Evolutionary conservation across 2,113 vertebrate species (phyloP), one percentile per base, ranked within the genome.

Genomic region (Odontophorus gujanensis): DNA sequence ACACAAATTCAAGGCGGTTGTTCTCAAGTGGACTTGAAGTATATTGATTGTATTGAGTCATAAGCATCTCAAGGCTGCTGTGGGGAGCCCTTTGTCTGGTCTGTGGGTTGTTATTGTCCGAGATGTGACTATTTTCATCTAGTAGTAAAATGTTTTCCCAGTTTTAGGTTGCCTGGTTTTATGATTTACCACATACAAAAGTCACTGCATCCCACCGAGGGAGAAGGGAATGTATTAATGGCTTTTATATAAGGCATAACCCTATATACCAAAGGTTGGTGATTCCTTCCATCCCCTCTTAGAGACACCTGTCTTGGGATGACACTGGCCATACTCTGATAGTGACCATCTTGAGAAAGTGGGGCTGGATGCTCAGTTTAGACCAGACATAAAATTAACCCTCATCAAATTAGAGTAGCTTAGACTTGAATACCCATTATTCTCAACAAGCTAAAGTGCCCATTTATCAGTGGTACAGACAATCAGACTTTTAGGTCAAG

Each of bases 11-110:
- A 91, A 59, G 76, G 47, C 51, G 2, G 25, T 9, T 83, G 72
- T 62, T 93, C 72, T 24, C 83, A 90, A 95, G 95, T 88, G 90
- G 68, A 3, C 12, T 58, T 94, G 68, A 45, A 95, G 91, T 68
- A 48, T 81, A 53, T 95, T 90, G 94, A 94, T 82, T 14, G 2
- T 68, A 74, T 10, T 59, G 81, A 92, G 85, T 90, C 89, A 80
- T 12, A 67, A 68, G 18, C 7, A 48, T 58, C 79, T 85, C 59
- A 4, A 59, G 55, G 66, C 7, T 11, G 4, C 75, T 4, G 3
- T 62, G 72, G n/a, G 74, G 5, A 76, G 20, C 30, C 22, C 36
- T 71, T 15, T 67, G 81, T 75, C 89, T 55, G 59, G 1, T 19
- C 45, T 91, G 12, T 13, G 73, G 53, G 78, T 53, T 5, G 9